Conservation (phyloP, 2,797 vertebrate genomes). For the Pristis pectinata region DNA sequence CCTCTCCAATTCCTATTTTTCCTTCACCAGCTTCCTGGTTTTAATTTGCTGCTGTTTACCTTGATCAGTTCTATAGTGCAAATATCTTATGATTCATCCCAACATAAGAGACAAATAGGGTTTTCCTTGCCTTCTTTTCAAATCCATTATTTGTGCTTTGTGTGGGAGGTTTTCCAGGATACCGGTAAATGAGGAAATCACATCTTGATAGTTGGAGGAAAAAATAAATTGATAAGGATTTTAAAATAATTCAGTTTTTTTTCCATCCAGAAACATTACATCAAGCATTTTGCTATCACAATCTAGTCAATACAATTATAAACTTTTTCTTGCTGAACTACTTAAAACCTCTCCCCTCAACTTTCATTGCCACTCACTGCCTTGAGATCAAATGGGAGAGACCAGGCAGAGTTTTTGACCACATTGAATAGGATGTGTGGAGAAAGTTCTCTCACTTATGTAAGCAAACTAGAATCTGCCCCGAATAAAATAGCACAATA, state of each 20-base stretch:
- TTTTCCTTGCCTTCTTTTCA: slow-evolving; percentile 68
- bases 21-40: neutral
- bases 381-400: no score
- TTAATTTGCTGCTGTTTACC: neutral
- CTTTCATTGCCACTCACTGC: no score
- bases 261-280: neutral
- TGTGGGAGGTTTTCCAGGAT: slow-evolving; percentile 77
- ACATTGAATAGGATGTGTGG: no score
- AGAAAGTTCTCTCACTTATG: no score
- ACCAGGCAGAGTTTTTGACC: no score
- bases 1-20: neutral
- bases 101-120: neutral
- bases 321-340: neutral
- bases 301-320: neutral
- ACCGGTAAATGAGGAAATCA: slow-evolving; percentile 81
- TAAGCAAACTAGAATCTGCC: no score
- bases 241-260: neutral
- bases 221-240: slow-evolving; percentile 10
- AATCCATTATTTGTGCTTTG: slow-evolving; percentile 71
- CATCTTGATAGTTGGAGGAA: slow-evolving; percentile 55
- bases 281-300: neutral
- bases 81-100: neutral
- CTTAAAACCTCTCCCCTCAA: neutral
- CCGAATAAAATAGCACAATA: no score
- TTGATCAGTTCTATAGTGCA: neutral